These are phyloP conservation scores for Stigmatopora nigra DNA, from an alignment of 2,113 vertebrate genomes.

Conservation along the genomic window DNA sequence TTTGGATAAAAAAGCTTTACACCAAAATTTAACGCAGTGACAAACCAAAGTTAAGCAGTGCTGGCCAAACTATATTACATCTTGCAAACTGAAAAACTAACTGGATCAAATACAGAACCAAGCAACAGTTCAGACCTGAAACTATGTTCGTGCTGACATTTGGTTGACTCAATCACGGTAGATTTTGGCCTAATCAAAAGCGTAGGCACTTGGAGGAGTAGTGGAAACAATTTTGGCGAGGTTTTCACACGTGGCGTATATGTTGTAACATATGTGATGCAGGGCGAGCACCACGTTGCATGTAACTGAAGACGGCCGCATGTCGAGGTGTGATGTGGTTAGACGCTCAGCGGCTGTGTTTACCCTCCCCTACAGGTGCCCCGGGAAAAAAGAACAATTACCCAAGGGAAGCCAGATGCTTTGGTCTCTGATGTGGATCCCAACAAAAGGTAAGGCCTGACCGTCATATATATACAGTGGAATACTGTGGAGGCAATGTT, in stretches of 20 bases:
- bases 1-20: too few relatives aligned
- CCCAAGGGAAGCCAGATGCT: conserved; percentile 80
- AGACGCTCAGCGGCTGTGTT: conserved; percentile 68
- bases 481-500: not conserved
- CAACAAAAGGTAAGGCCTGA: conserved; percentile 83
- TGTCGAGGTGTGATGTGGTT: conserved; percentile 66
- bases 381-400: conserved; percentile 84
- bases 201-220: not conserved
- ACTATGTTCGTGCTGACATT: not conserved
- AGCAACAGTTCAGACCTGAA: too few relatives aligned
- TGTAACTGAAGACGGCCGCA: conserved; percentile 51
- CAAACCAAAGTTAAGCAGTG: too few relatives aligned
- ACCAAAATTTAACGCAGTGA: too few relatives aligned
- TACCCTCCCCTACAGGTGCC: conserved; percentile 80
- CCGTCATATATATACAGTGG: conserved; percentile 20
- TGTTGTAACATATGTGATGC: conserved; percentile 44
- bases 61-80: too few relatives aligned
- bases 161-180: not conserved
- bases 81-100: too few relatives aligned
- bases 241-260: conserved; percentile 7
- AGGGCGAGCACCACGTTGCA: conserved; percentile 10
- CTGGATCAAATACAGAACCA: too few relatives aligned
- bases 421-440: conserved; percentile 88
- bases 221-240: not conserved
- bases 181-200: not conserved